Base-by-base conservation (phyloP, 23 tunicate genomes). In the Phallusia fumigata region DNA sequence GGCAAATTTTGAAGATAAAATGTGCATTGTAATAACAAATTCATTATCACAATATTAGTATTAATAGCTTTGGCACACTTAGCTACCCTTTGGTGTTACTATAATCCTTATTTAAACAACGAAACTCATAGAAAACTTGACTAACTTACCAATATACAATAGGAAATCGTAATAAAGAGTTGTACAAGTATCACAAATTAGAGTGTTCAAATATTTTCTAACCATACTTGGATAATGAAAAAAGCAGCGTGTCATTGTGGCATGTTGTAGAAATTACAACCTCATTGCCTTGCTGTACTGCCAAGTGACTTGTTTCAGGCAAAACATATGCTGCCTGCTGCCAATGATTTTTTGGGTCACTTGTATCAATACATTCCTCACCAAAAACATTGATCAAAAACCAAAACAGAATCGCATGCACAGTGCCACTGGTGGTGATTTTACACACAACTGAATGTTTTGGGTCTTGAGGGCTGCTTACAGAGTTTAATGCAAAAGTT, bases 391-490 rank as follows among this genome's bases (percentile, higher is more conserved):
- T 44, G 31, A 92, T 83, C 79, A 74, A 52, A 65, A 87, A 92
- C 97, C 97, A 92, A 51, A 87, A 84, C 28, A 92, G 47, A 19
- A 92, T 52, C 0, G 84, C 91, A 80, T 92, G 86, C 32, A 84
- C 49, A 21, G 30, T 76, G 21, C 90, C 88, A 65, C 33, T 15
- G 0, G 76, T 44, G 21, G 65, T 87, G 36, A 76, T 64, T 52
- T 73, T 76, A 33, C 84, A 32, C 52, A 76, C 83, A 16, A 84
- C 52, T 5, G 78, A n/a, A 50, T 80, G 80, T 44, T 76, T n/a
- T 18, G 44, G 19, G n/a, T 64, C 34, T 75, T 32, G 28, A 19
- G 51, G 18, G 52, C 47, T 52, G 31, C 75, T 0, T 0, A 32
- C 26, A 30, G 65, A 34, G 36, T 87, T 82, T 45, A 87, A 81